These are phyloP conservation scores for Chaetura pelagica DNA, from an alignment of 2,113 vertebrate species.

Conservation along the genomic window DNA sequence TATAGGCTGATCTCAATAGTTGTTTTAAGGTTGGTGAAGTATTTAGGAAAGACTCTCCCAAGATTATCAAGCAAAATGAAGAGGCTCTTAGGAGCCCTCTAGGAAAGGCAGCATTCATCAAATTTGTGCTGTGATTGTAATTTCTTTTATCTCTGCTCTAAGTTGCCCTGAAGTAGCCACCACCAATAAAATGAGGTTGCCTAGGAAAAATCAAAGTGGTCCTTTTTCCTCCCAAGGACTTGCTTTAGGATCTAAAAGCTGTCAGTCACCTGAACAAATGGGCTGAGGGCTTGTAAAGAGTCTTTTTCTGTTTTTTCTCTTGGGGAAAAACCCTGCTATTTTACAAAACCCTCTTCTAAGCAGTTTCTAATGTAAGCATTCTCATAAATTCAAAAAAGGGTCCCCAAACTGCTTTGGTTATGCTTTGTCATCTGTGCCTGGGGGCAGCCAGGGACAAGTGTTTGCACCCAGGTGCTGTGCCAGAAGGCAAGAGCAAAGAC, in stretches of 20 bases:
- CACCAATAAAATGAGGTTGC: neutral
- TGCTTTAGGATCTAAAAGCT: constrained; percentile 9
- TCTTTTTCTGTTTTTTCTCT: neutral
- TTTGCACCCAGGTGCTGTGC: neutral
- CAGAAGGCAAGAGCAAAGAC: neutral
- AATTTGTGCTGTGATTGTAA: neutral
- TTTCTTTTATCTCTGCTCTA: neutral
- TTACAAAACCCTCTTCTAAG: neutral
- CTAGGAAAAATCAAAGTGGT: neutral
- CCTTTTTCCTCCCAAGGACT: neutral
- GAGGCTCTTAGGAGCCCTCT: neutral
- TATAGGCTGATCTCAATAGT: neutral
- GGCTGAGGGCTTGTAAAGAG: neutral
- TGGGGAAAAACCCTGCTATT: neutral
- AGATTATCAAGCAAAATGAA: neutral
- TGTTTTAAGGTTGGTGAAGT: neutral
- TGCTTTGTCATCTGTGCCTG: neutral
- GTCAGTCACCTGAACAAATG: constrained; percentile 1
- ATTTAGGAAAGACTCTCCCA: neutral
- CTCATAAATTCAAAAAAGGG: neutral
- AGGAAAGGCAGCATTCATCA: neutral
- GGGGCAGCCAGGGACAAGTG: neutral
- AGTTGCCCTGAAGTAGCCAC: neutral
- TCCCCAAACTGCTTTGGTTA: neutral
- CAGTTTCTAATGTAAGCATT: neutral